Conservation (phyloP, 2,113 vertebrate species). For the Turdus rufiventris region DNA sequence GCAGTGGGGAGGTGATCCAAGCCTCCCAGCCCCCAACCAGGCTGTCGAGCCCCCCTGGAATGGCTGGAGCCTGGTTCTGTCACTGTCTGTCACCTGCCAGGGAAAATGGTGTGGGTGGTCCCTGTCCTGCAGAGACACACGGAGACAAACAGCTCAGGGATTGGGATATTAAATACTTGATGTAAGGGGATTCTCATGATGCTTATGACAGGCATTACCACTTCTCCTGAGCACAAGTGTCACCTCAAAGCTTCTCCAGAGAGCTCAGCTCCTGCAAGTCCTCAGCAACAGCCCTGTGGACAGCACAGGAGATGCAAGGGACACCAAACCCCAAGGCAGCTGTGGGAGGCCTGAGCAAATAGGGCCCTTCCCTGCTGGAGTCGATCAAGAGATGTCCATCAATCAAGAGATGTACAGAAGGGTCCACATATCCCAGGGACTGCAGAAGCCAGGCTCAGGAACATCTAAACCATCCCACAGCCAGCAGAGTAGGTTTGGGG, state of each 20-base stretch:
- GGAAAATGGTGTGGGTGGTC: background rate
- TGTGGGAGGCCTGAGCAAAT: background rate
- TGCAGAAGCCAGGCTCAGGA: background rate
- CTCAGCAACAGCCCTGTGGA: background rate
- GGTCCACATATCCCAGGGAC: accelerated
- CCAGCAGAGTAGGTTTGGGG: background rate
- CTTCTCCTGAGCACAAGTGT: background rate
- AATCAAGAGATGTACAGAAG: background rate
- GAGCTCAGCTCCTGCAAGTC: background rate
- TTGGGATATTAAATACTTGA: background rate
- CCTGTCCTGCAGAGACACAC: background rate
- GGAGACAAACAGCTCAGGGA: background rate
- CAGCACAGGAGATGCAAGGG: background rate
- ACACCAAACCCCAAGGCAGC: background rate
- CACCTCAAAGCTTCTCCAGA: background rate
- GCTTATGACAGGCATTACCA: background rate
- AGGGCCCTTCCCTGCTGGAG: background rate
- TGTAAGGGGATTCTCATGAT: background rate
- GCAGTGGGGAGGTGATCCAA: background rate
- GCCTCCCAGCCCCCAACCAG: background rate
- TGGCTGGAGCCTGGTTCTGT: background rate
- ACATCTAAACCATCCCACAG: background rate
- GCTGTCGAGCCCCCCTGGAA: background rate
- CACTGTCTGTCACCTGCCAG: background rate
- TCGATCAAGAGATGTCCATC: background rate